Evolutionary conservation across 2,888 invertebrate genomes (phyloP).

Genomic region (Diplazon laetatorius): DNA sequence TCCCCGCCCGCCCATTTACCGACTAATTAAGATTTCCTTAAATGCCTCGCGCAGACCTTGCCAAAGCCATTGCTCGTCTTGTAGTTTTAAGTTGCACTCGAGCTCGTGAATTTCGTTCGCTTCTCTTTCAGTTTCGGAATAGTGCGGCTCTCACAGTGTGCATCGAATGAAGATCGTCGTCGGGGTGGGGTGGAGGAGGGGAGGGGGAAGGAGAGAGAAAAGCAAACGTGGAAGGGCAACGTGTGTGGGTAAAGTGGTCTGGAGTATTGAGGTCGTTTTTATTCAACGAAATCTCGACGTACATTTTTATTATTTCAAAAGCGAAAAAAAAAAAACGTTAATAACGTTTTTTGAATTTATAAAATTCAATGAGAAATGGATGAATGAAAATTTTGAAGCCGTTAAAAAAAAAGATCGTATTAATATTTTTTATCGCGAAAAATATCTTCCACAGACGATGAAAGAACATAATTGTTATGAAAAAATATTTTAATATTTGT

Average conservation of each 20-base stretch:
- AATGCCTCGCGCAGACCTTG: slow-evolving; percentile 54
- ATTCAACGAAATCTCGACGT: neutral
- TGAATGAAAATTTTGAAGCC: neutral
- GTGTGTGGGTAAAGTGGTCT: neutral
- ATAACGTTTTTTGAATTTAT: too few species aligned
- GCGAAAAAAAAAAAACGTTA: too few species aligned
- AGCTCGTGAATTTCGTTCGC: slow-evolving; percentile 11
- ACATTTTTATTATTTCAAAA: too few species aligned
- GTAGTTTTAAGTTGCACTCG: slow-evolving; percentile 34
- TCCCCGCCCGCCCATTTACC: slow-evolving; percentile 41
- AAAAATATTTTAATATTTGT: too few species aligned
- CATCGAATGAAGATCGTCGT: slow-evolving; percentile 41
- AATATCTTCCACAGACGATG: too few species aligned
- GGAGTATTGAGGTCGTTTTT: neutral
- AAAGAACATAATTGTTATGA: too few species aligned
- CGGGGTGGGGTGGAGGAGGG: too few species aligned
- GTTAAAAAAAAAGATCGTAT: neutral
- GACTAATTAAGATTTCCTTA: slow-evolving; percentile 60
- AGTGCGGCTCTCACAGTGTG: slow-evolving; percentile 35
- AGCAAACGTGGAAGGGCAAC: slow-evolving; percentile 15
- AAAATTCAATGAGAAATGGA: neutral
- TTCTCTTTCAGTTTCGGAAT: slow-evolving; percentile 33
- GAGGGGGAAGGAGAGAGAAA: neutral
- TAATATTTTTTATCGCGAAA: too few species aligned
- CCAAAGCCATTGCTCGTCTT: slow-evolving; percentile 41